These are phyloP conservation scores for Chloromyia formosa DNA, from an alignment of 2,888 invertebrate species.

Conservation along the genomic window DNA sequence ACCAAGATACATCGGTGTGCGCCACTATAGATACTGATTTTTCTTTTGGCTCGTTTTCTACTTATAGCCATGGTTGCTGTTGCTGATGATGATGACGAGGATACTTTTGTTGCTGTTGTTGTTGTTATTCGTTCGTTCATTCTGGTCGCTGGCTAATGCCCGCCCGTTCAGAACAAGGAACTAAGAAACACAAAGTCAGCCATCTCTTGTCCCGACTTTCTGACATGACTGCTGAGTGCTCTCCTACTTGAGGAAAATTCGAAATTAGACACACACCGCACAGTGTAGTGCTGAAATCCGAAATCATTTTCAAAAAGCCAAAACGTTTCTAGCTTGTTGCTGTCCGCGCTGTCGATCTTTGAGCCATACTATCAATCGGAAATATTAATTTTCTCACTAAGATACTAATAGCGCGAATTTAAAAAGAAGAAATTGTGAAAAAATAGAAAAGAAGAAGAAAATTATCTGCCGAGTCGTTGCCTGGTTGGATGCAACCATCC, in stretches of 20 bases:
- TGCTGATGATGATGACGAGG: neutral
- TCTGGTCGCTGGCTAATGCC: no score
- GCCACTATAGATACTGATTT: neutral
- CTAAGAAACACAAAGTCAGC: neutral
- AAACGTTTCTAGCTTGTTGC: conserved; percentile 46
- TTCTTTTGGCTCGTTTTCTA: conserved; percentile 16
- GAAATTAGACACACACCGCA: conserved; percentile 27
- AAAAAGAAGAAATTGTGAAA: no score
- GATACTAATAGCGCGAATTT: neutral
- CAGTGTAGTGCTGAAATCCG: conserved; percentile 15
- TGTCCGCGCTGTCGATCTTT: conserved; percentile 46
- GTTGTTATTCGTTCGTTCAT: no score
- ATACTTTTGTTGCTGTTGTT: neutral
- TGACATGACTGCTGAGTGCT: conserved; percentile 6
- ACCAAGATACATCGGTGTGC: neutral
- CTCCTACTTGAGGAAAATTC: conserved; percentile 46
- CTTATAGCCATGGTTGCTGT: conserved; percentile 24
- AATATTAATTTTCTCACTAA: conserved; percentile 13
- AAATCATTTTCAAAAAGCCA: conserved; percentile 26
- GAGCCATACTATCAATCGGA: conserved; percentile 38
- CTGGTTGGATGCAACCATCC: conserved; percentile 36
- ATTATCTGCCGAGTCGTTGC: conserved; percentile 17
- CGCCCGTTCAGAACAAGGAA: conserved; percentile 22
- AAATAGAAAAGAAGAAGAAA: no score
- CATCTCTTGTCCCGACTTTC: conserved; percentile 5